Base-by-base conservation (phyloP, 2,797 vertebrate species). In the Agapornis canus region DNA sequence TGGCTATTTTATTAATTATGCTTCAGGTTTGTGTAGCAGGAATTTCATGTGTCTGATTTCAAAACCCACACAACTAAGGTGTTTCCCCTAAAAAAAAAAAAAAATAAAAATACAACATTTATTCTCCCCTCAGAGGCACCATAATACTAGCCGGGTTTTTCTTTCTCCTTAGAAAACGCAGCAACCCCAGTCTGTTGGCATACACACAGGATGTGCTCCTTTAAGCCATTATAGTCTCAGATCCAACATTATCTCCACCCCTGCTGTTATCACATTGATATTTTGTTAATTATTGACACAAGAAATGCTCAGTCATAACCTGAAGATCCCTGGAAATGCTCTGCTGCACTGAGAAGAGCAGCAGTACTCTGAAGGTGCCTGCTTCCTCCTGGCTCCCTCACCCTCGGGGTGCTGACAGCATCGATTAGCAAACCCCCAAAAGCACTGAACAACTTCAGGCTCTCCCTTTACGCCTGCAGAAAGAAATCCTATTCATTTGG, bases 221-320 rank as follows among this genome's bases (percentile, higher is more conserved):
- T 94, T 86, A 83, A 88, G 71, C 64, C 47, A 31, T 60, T 80
- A 26, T 3, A 87, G 65, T 69, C 78, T 85, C 19, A 91, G 73
- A 48, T 68, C 35, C 43, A 40, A 88, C 78, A 94, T 95, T 92
- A 88, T 94, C 89, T 86, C 83, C 56, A 60, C 75, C 45, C 88
- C 48, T 77, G 90, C 85, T 93, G 86, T 88, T 93, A 94, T 61
- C 93, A 76, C 88, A 82, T 56, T 88, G 87, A 87, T 92, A 96
- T 82, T 94, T 80, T 92, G 91, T 96, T 95, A 95, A 97, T 95
- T 95, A 96, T 87, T 92, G 89, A 94, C 87, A 93, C 68, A 49
- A 95, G 84, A 90, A 95, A 92, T 69, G 45, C 84, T 88, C 90
- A 39, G 65, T 78, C 68, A 35, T 47, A 90, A 89, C 45, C 78